phyloP scores from a whole-genome alignment of 2,797 vertebrate species.

The Chelon auratus region DNA sequence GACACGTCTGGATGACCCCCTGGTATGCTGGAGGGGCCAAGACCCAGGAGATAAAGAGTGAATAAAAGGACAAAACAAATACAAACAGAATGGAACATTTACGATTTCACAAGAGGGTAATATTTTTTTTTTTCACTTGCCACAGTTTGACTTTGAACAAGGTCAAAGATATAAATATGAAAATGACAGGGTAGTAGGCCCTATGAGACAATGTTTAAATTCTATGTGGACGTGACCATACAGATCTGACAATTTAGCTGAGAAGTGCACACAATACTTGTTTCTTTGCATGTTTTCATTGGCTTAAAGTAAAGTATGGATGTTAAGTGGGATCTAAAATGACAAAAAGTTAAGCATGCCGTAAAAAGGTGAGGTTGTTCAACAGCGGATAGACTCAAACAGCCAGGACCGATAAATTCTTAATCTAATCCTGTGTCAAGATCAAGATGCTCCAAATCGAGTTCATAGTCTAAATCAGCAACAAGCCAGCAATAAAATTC shows the following conservation, averaged over 20 bases:
- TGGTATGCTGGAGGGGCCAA: constrained; percentile 54
- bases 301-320: background rate
- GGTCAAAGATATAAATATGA: constrained; percentile 40
- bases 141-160: constrained; percentile 38
- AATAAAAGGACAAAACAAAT: constrained; percentile 45
- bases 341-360: background rate
- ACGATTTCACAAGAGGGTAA: constrained; percentile 19
- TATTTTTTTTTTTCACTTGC: constrained; percentile 26
- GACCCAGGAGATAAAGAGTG: constrained; percentile 44
- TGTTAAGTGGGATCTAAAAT: background rate
- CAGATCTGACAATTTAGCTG: background rate
- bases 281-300: background rate
- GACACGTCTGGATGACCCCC: constrained; percentile 57
- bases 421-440: background rate
- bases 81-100: constrained; percentile 39
- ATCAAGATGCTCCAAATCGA: background rate
- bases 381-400: background rate
- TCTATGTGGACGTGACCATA: background rate
- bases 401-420: background rate
- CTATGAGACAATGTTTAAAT: constrained; percentile 13
- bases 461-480: background rate
- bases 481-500: background rate
- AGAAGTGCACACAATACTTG: background rate
- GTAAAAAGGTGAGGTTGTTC: background rate
- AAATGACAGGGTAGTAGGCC: background rate